Percentiles rank a stretch among this genome's conserved stretches.
phyloP scores from a whole-genome alignment of 2,113 vertebrate species.

The Rhinoderma darwinii region DNA sequence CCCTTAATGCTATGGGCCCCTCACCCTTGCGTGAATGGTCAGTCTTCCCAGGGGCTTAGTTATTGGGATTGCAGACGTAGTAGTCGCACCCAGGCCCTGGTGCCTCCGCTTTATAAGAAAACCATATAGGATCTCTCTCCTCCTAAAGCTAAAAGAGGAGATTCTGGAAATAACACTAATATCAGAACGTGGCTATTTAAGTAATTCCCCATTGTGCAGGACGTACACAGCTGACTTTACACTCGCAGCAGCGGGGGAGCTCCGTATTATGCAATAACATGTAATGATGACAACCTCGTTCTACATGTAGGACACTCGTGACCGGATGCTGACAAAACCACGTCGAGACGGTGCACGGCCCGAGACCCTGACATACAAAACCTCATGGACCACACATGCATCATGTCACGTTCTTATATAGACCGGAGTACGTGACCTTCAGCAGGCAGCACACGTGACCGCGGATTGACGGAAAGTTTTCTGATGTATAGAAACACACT shows the following conservation, averaged over 20 bases:
- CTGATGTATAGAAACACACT: no score
- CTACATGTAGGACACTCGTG: neutral
- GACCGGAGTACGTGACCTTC: constrained; percentile 1
- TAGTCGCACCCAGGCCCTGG: no score
- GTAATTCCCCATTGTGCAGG: neutral
- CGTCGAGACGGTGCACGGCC: neutral
- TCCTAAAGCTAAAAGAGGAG: neutral
- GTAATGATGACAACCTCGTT: neutral
- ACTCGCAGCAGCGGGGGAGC: neutral
- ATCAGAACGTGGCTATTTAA: neutral
- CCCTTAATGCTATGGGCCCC: no score
- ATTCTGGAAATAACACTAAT: neutral
- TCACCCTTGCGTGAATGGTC: no score
- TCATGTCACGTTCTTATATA: neutral
- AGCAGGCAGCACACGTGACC: no score
- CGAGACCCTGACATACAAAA: neutral
- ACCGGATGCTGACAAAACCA: neutral
- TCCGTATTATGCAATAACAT: constrained; percentile 10
- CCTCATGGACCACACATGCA: constrained; percentile 10
- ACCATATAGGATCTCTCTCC: neutral
- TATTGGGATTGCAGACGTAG: no score
- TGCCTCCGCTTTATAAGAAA: no score
- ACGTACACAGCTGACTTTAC: neutral
- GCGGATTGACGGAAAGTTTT: no score
- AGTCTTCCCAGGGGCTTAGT: no score